Conservation (phyloP, 2,888 invertebrate species). For the Epirrhoe alternata region DNA sequence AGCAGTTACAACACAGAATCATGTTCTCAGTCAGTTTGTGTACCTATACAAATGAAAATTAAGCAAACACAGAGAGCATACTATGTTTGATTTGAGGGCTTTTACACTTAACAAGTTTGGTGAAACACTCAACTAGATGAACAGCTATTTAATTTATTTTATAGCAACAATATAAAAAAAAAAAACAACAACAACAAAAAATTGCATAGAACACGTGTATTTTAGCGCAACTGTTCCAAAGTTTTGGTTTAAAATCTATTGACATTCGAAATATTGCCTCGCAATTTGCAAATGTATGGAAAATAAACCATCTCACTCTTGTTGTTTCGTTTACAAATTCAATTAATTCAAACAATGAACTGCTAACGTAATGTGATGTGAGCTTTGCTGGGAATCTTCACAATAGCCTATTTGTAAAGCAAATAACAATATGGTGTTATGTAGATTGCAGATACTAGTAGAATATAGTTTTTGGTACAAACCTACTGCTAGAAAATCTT, state of each 20-base stretch:
- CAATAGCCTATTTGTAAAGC: conserved; percentile 12
- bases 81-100: conserved; percentile 24
- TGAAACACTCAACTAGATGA: conserved; percentile 8
- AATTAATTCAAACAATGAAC: conserved; percentile 29
- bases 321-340: conserved; percentile 26
- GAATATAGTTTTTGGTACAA: not conserved
- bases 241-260: too few relatives aligned
- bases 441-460: not conserved
- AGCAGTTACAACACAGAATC: conserved; percentile 3
- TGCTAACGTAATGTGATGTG: conserved; percentile 17
- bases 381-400: conserved; percentile 18
- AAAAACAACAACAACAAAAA: not conserved
- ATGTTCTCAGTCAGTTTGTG: conserved; percentile 16
- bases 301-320: conserved; percentile 17
- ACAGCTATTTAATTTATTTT: conserved; percentile 3
- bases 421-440: not conserved
- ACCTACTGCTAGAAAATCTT: too few relatives aligned
- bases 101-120: conserved; percentile 18
- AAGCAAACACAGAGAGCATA: conserved; percentile 18
- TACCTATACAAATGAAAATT: conserved; percentile 30
- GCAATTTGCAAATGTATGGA: conserved; percentile 22
- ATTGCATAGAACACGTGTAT: not conserved
- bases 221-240: not conserved
- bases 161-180: not conserved
- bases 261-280: too few relatives aligned